Evolutionary conservation across 2,888 invertebrate species (phyloP).

Genomic region (Drosophila robusta): DNA sequence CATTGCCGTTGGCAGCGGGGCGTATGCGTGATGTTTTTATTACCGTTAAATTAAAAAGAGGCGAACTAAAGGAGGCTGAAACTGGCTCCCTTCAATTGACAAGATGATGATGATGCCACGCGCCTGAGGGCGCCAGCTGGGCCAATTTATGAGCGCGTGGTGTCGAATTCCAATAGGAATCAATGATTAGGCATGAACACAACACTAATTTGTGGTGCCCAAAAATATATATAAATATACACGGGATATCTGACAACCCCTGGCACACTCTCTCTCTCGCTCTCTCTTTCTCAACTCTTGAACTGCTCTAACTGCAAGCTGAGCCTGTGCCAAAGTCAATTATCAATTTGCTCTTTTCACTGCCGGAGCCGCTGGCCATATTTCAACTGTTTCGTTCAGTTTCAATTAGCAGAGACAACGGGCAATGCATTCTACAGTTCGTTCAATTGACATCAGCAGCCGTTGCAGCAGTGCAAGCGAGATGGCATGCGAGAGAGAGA

Average conservation of each 20-base stretch:
- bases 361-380: conserved; percentile 29
- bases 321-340: conserved; percentile 77
- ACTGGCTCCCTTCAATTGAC: conserved; percentile 34
- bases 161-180: conserved; percentile 44
- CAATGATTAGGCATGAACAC: conserved; percentile 28
- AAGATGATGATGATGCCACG: conserved; percentile 1
- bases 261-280: conserved; percentile 1
- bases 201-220: conserved; percentile 18
- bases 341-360: conserved; percentile 73
- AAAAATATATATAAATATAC: conserved; percentile 14
- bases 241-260: conserved; percentile 11
- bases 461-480: not conserved
- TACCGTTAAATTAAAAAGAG: conserved; percentile 70
- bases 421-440: conserved; percentile 19
- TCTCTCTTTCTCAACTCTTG: conserved; percentile 33
- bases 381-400: conserved; percentile 24
- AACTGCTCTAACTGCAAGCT: conserved; percentile 58
- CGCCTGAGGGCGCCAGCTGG: conserved; percentile 36
- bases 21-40: conserved; percentile 80
- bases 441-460: conserved; percentile 41
- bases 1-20: conserved; percentile 61
- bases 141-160: conserved; percentile 52
- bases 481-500: not conserved
- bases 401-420: conserved; percentile 39
- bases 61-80: conserved; percentile 15